Evolutionary conservation across 2,797 vertebrate genomes (phyloP), one percentile per base, ranked within the genome.

Genomic region (Champsocephalus gunnari): DNA sequence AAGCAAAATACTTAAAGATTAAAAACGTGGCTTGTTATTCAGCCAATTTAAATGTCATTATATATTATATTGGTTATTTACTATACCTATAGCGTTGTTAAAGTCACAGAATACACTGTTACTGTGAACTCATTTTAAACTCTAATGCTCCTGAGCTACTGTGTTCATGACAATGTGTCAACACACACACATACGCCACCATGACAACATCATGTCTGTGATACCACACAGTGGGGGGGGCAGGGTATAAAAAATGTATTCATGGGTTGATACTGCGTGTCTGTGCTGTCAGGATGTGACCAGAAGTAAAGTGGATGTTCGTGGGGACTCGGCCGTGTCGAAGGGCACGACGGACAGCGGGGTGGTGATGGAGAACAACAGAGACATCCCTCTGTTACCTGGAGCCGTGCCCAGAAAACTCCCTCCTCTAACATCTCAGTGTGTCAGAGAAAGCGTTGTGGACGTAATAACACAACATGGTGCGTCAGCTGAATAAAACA

Each of bases 321-420:
- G 92, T 1, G 88, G 58, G 9, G 90, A 91, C 53, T 93, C 95
- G 0, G 90, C 84, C 0, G 75, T 87, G 74, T 93, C 93, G 16
- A 93, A 85, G 61, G 85, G 70, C 13, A 90, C 90, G 47, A 77
- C 84, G 34, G 93, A 95, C 82, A 93, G 92, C 11, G 90, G 93
- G n/a, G 81, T 94, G 81, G 90, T 83, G 74, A 74, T 81, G 87
- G 92, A 95, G 12, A 75, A 77, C 82, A 75, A 77, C 82, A 75
- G 71, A 6, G 86, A 88, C 56, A 61, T 44, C 7, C 56, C 53
- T 48, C 63, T 17, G 5, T 77, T 93, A 66, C 91, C 94, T 9
- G 94, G 93, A 43, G 83, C 83, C 1, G 51, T 93, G 79, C 85
- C 88, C 69, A 83, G 86, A 75, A 89, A 78, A 64, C 85, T 92